Conservation (phyloP, 2,113 vertebrate genomes). For the Mustela nigripes region DNA sequence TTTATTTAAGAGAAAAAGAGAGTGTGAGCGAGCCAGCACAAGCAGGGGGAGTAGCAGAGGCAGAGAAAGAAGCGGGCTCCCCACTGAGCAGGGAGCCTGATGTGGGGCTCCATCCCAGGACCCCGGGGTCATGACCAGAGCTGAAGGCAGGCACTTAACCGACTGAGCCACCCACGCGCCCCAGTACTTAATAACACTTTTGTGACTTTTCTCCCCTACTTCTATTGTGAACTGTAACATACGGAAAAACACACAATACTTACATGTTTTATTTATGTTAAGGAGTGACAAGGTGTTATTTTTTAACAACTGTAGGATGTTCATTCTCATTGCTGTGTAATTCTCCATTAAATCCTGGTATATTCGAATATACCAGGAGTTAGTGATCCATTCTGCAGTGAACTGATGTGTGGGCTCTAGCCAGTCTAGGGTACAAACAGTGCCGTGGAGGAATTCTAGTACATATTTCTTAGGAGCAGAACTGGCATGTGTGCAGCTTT, state of each 20-base stretch:
- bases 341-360: neutral
- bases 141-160: neutral
- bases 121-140: too few species aligned
- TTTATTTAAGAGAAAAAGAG: too few species aligned
- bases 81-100: too few species aligned
- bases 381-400: neutral
- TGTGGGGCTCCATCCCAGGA: too few species aligned
- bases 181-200: neutral
- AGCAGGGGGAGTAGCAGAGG: too few species aligned
- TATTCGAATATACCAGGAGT: neutral
- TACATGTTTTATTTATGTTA: neutral
- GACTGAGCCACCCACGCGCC: neutral
- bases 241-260: constrained; percentile 14
- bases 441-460: neutral
- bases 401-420: neutral
- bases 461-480: constrained; percentile 1
- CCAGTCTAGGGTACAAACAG: neutral
- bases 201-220: neutral
- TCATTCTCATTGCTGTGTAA: neutral
- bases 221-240: constrained; percentile 17
- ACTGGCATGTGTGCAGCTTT: neutral
- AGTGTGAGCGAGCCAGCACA: too few species aligned
- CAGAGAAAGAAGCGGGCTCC: too few species aligned
- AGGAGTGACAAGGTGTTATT: neutral
- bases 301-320: neutral